Conservation (phyloP, 1,140 invertebrate genomes). For the Watersipora subatra region DNA sequence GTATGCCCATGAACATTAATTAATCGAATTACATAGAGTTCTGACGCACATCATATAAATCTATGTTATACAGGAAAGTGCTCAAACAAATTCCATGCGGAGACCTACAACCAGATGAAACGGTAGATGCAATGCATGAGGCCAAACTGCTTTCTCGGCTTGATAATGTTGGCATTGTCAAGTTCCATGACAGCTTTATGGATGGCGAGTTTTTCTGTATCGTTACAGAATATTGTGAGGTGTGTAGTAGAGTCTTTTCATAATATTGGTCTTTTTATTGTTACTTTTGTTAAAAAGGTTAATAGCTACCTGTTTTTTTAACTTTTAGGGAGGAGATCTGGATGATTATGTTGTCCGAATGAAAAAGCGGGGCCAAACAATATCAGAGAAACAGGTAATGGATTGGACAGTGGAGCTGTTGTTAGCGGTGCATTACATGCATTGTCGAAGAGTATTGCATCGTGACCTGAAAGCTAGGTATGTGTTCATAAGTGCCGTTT, state of each 20-base stretch:
- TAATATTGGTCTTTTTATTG: neutral
- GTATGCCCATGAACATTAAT: neutral
- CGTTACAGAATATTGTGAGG: constrained; percentile 41
- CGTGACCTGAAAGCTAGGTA: constrained; percentile 40
- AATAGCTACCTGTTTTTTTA: neutral
- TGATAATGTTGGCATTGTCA: constrained; percentile 34
- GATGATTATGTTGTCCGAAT: constrained; percentile 29
- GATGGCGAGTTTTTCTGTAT: constrained; percentile 40
- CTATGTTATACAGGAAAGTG: constrained; percentile 30
- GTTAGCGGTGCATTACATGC: constrained; percentile 39
- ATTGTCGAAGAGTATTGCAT: constrained; percentile 33
- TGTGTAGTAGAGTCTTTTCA: constrained; percentile 10
- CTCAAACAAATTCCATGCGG: constrained; percentile 38
- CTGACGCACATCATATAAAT: neutral
- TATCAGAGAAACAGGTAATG: constrained; percentile 31
- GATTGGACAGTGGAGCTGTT: constrained; percentile 40
- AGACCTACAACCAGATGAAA: constrained; percentile 37
- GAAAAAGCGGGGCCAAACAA: constrained; percentile 22
- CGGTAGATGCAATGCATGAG: constrained; percentile 35
- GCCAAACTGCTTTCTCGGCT: constrained; percentile 32
- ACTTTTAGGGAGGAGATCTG: constrained; percentile 38
- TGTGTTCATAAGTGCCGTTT: constrained; percentile 4
- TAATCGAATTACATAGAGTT: neutral
- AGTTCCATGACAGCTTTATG: constrained; percentile 37
- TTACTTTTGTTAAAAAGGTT: no score